phyloP scores from a whole-genome alignment of 1,140 invertebrate genomes.

The Heliconius hermathena region DNA sequence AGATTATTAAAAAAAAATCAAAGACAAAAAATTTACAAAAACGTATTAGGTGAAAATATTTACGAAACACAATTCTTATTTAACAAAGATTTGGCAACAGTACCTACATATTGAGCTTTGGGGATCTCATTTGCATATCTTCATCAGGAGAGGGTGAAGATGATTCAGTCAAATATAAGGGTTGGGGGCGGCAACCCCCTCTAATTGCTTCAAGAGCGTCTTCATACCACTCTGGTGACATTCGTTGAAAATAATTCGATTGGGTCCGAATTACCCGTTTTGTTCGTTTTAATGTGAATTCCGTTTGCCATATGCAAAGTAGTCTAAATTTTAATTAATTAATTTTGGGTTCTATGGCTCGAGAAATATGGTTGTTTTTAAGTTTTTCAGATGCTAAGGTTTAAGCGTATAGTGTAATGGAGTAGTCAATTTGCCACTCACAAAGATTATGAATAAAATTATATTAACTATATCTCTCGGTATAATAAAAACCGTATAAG shows the following conservation, averaged over 20 bases:
- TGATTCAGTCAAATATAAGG: slow-evolving; percentile 66
- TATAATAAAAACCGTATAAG: not conserved
- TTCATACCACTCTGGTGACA: slow-evolving; percentile 69
- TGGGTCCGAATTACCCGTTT: slow-evolving; percentile 57
- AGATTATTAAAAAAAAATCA: too few relatives aligned
- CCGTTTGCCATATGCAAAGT: slow-evolving; percentile 49
- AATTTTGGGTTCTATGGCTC: slow-evolving; percentile 34
- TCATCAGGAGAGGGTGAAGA: slow-evolving; percentile 75
- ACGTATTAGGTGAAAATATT: not conserved
- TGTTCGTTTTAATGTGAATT: slow-evolving; percentile 55
- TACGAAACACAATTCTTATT: not conserved
- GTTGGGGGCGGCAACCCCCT: slow-evolving; percentile 39
- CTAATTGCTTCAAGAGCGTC: slow-evolving; percentile 75
- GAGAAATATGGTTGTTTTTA: slow-evolving; percentile 26
- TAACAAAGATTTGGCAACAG: not conserved
- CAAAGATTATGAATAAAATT: slow-evolving; percentile 19
- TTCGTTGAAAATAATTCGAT: slow-evolving; percentile 71
- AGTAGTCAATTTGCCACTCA: slow-evolving; percentile 25
- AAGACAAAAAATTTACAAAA: too few relatives aligned
- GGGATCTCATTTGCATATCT: slow-evolving; percentile 70
- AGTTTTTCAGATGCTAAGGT: not conserved
- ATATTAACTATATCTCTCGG: not conserved
- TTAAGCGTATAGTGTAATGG: slow-evolving; percentile 28
- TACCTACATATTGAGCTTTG: not conserved
- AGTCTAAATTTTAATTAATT: slow-evolving; percentile 32